Percentiles rank a stretch among this genome's conserved stretches.
phyloP scores from a whole-genome alignment of 2,888 invertebrate species.

The Polylopha cassiicola region DNA sequence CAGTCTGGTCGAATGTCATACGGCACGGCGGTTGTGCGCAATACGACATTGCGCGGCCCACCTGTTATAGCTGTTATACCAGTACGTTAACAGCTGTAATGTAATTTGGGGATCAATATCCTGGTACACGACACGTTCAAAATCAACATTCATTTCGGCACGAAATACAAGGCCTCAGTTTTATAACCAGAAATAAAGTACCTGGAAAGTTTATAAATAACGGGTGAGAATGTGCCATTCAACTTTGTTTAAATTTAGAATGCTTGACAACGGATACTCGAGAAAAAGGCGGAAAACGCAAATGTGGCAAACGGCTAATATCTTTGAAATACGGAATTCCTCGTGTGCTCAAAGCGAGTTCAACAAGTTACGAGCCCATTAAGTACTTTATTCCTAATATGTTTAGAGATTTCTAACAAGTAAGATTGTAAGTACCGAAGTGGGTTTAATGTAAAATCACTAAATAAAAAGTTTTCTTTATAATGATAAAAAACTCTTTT shows the following conservation, averaged over 20 bases:
- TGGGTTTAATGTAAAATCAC: too few species aligned
- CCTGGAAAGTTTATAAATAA: too few species aligned
- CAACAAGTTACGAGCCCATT: conserved; percentile 2
- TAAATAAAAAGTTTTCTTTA: too few species aligned
- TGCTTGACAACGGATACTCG: conserved; percentile 11
- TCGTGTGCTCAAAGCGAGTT: conserved; percentile 1
- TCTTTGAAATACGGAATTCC: conserved; percentile 4
- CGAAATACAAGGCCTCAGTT: background rate
- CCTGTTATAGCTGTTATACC: conserved; percentile 28
- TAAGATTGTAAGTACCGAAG: too few species aligned
- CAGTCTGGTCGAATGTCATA: conserved; percentile 41
- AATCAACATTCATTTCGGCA: background rate
- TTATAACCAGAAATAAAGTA: background rate
- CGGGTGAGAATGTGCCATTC: too few species aligned
- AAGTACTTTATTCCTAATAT: too few species aligned
- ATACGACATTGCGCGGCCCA: conserved; percentile 39
- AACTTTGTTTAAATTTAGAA: too few species aligned
- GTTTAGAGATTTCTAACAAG: too few species aligned
- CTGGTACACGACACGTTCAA: background rate
- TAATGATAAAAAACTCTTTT: too few species aligned
- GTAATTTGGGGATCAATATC: conserved; percentile 15
- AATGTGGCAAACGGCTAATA: conserved; percentile 16
- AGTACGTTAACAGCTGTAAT: conserved; percentile 14
- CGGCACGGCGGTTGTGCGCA: conserved; percentile 22
- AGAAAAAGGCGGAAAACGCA: conserved; percentile 13